phyloP scores from a whole-genome alignment of 1,140 invertebrate genomes.

The Coenobita brevimanus region DNA sequence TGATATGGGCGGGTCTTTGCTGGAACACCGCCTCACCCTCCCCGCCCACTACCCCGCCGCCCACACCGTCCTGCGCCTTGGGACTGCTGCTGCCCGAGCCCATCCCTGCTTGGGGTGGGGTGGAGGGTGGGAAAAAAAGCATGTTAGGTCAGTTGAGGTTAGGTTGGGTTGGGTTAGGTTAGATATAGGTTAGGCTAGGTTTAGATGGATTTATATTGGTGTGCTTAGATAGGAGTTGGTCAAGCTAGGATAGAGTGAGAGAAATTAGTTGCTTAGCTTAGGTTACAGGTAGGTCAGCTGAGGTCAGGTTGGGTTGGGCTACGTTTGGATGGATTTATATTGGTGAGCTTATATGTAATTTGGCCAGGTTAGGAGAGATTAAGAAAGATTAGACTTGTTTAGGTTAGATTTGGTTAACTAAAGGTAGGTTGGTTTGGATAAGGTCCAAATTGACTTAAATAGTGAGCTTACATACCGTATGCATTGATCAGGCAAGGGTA shows the following conservation, averaged over 20 bases:
- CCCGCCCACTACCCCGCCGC: background rate
- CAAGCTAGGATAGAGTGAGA: too few relatives aligned
- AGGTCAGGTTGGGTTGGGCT: too few relatives aligned
- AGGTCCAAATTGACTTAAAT: background rate
- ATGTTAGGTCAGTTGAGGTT: too few relatives aligned
- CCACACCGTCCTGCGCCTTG: constrained; percentile 15
- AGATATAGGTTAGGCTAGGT: too few relatives aligned
- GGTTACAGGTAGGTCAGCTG: too few relatives aligned
- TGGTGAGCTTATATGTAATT: background rate
- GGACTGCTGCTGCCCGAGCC: constrained; percentile 53
- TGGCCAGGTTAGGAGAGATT: background rate
- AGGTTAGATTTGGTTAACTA: background rate
- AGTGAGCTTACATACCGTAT: too few relatives aligned
- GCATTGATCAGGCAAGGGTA: too few relatives aligned
- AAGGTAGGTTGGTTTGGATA: background rate
- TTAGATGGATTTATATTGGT: background rate
- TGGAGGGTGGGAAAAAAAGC: too few relatives aligned
- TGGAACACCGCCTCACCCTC: constrained; percentile 38
- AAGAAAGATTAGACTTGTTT: background rate
- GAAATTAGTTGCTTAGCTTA: too few relatives aligned
- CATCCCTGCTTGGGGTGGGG: constrained; percentile 19
- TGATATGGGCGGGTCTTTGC: constrained; percentile 35
- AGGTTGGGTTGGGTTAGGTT: too few relatives aligned
- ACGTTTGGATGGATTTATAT: background rate
- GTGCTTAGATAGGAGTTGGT: background rate